phyloP scores from a whole-genome alignment of 2,113 vertebrate genomes.

The Noturus placidus region DNA sequence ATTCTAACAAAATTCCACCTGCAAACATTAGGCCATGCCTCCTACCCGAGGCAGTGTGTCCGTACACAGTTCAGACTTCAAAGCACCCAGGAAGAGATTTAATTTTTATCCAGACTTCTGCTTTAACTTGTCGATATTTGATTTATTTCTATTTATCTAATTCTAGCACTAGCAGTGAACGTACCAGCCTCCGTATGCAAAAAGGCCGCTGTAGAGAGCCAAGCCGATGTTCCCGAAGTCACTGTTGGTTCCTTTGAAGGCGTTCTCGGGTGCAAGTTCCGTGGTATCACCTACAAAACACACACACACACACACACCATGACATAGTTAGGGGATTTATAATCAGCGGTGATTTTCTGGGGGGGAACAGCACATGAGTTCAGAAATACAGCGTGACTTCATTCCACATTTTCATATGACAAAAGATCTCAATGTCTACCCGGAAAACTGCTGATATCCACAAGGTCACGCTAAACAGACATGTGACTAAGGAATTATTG shows the following conservation, averaged over 20 bases:
- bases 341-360: background rate
- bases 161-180: constrained; percentile 41
- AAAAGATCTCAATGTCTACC: constrained; percentile 17
- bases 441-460: background rate
- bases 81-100: background rate
- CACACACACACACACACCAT: background rate
- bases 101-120: background rate
- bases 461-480: background rate
- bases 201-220: constrained; percentile 93
- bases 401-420: background rate
- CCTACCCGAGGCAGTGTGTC: background rate
- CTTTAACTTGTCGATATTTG: background rate
- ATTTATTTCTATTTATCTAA: too few relatives aligned
- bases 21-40: background rate
- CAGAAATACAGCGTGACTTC: background rate
- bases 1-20: background rate
- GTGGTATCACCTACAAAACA: constrained; percentile 71
- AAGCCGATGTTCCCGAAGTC: constrained; percentile 88
- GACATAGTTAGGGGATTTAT: background rate
- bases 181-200: constrained; percentile 96
- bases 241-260: constrained; percentile 80
- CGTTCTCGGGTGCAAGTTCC: constrained; percentile 73
- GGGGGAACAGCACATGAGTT: background rate
- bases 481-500: background rate
- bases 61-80: background rate